Evolutionary conservation across 2,888 invertebrate genomes (phyloP), one percentile per base, ranked within the genome.

Genomic region (Helobdella robusta): DNA sequence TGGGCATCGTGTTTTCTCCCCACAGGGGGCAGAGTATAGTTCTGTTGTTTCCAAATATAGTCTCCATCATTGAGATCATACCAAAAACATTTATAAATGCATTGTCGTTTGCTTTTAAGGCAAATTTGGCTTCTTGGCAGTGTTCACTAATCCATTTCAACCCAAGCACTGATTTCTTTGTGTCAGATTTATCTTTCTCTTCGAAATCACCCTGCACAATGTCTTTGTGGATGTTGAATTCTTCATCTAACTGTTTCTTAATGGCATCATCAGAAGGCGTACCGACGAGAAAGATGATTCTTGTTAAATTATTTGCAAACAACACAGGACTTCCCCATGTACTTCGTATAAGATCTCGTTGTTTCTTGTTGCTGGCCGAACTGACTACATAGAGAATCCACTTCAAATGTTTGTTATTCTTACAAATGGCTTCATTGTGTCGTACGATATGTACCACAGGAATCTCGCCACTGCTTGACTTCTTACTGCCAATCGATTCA

Each of bases 61-160:
- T 4, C 20, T 69, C 61, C 36, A 68, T 23, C 20, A 71, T 35
- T 15, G 58, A 36, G 64, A 60, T 58, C 32, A 71, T 20, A n/a
- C 64, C 64, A 50, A 72, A 72, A 5, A 72, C 72, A 58, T 74
- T 70, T 8, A 74, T 67, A 23, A 73, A 70, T 1, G 73, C 68
- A 62, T 73, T 73, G 66, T 74, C 74, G 54, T 73, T 73, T 0
- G 71, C 70, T 62, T 74, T 73, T 0, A 74, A 50, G 34, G 70
- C 68, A 54, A 68, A 69, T 36, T 68, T 59, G 18, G 70, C 72
- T 59, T 73, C 70, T 30, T 54, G 44, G 48, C 74, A 74, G 40
- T 68, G 59, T 15, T 68, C 67, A 6, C 71, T 58, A 15, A 73
- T 68, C 74, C 74, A 74, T 34, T 71, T 70, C 44, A 73, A 69